A percentile compares a stretch with the other conserved stretches of the same genome.
Evolutionary conservation across 2,888 invertebrate genomes (phyloP).

Genomic region (Baccha elongata): DNA sequence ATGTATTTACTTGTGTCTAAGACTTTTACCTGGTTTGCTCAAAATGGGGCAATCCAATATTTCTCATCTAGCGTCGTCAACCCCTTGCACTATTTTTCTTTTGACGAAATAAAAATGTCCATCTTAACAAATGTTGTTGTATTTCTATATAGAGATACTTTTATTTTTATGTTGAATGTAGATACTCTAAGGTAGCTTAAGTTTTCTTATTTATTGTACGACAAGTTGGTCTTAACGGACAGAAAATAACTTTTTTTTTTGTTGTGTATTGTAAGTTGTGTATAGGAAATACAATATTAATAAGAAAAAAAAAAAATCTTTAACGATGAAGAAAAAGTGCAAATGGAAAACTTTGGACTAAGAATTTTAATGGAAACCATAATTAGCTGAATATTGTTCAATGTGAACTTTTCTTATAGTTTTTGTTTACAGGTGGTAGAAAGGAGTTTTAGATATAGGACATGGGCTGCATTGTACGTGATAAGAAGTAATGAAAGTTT

Average conservation of each 20-base stretch:
- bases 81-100: neutral
- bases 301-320: slow-evolving; percentile 9
- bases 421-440: too few species aligned
- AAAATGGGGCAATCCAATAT: slow-evolving; percentile 42
- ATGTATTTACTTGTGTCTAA: neutral
- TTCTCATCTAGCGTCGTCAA: slow-evolving; percentile 12
- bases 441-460: too few species aligned
- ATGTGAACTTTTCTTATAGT: slow-evolving; percentile 16
- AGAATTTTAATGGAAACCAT: slow-evolving; percentile 48
- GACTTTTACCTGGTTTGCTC: slow-evolving; percentile 10
- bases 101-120: slow-evolving; percentile 58
- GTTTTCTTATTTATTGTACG: slow-evolving; percentile 65
- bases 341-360: slow-evolving; percentile 57
- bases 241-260: slow-evolving; percentile 52
- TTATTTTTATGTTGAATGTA: slow-evolving; percentile 5
- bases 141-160: neutral
- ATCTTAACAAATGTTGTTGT: slow-evolving; percentile 27
- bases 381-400: slow-evolving; percentile 49
- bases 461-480: too few species aligned
- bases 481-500: too few species aligned
- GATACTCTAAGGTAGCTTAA: slow-evolving; percentile 50
- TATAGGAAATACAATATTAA: slow-evolving; percentile 32
- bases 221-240: slow-evolving; percentile 28
- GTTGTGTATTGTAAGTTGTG: slow-evolving; percentile 33
- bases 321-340: slow-evolving; percentile 61